These are phyloP conservation scores for Rhea americana DNA, from an alignment of 2,113 vertebrate species.

Conservation along the genomic window DNA sequence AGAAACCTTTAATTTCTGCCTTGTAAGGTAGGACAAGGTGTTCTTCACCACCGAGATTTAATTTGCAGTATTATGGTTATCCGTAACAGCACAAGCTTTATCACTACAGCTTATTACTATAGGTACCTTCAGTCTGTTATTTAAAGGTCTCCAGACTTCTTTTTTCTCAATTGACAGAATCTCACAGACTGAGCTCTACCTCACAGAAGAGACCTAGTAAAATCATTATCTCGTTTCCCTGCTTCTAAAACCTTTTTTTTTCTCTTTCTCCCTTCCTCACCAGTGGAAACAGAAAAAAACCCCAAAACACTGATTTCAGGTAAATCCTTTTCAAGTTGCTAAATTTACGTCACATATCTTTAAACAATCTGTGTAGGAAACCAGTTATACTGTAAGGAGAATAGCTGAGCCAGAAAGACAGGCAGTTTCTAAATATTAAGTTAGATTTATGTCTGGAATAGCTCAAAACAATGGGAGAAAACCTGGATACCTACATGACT, in stretches of 20 bases:
- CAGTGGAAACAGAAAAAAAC: not conserved
- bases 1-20: constrained; percentile 44
- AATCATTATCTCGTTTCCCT: not conserved
- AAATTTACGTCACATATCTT: not conserved
- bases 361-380: not conserved
- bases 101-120: not conserved
- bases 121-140: not conserved
- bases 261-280: not conserved
- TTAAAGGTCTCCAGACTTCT: not conserved
- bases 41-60: constrained; percentile 30
- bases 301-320: not conserved
- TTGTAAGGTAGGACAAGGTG: constrained; percentile 10
- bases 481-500: not conserved
- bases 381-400: not conserved
- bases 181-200: not conserved
- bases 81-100: constrained; percentile 17
- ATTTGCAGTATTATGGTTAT: constrained; percentile 45
- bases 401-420: not conserved
- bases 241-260: not conserved
- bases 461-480: not conserved
- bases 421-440: not conserved
- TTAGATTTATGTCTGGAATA: not conserved
- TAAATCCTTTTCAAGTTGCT: not conserved
- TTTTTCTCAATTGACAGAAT: not conserved
- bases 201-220: not conserved